A percentile compares a stretch with the other conserved stretches of the same genome.
phyloP scores from a whole-genome alignment of 1,140 invertebrate genomes.

The Oppia nitens region DNA sequence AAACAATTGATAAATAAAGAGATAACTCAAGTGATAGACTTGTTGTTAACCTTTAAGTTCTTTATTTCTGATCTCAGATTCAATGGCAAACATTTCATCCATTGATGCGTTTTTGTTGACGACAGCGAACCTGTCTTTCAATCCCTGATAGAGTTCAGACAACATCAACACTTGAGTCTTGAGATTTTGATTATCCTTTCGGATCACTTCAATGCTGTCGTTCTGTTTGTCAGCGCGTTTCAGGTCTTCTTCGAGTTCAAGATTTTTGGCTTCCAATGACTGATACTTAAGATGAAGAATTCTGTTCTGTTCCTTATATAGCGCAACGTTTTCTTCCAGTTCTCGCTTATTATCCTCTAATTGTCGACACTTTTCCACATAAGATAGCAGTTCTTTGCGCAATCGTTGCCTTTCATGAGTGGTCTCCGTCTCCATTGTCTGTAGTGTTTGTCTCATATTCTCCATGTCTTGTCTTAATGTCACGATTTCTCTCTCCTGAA shows the following conservation, averaged over 20 bases:
- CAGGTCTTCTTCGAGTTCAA: neutral
- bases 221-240: conserved; percentile 3
- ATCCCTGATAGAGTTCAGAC: conserved; percentile 1
- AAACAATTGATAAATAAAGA: neutral
- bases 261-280: neutral
- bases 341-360: neutral
- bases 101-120: neutral
- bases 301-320: neutral
- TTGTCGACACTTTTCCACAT: neutral
- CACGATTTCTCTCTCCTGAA: conserved; percentile 1
- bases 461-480: neutral
- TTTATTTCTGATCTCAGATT: neutral
- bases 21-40: neutral
- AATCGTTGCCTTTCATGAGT: neutral
- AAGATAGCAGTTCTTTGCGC: neutral
- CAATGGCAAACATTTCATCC: conserved; percentile 1
- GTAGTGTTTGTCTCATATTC: conserved; percentile 1
- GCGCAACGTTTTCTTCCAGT: neutral
- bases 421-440: neutral
- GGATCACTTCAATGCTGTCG: neutral
- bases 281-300: neutral
- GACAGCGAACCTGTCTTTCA: neutral
- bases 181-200: neutral
- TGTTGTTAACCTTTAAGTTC: neutral
- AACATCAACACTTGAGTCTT: conserved; percentile 9